Conservation (phyloP, 2,888 invertebrate species). For the Apodemia zela region DNA sequence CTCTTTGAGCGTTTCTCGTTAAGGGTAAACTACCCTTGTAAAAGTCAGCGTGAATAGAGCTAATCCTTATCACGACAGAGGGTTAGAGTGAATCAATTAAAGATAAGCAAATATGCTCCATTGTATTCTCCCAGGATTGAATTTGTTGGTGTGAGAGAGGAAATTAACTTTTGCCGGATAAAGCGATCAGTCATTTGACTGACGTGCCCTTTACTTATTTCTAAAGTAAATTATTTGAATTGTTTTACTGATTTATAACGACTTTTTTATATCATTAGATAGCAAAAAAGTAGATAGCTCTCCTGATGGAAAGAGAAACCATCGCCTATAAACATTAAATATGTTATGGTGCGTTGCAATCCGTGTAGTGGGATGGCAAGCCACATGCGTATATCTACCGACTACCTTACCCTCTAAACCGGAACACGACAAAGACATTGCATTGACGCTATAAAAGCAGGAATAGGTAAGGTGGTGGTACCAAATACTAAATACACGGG, state of each 20-base stretch:
- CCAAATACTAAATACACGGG: no score
- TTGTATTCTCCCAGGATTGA: slow-evolving; percentile 59
- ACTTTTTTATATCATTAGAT: background rate
- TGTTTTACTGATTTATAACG: slow-evolving; percentile 15
- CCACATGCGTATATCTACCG: no score
- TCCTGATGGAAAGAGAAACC: no score
- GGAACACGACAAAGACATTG: no score
- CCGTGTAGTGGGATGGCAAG: no score
- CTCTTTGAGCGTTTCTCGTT: slow-evolving; percentile 57
- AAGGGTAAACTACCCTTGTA: slow-evolving; percentile 74
- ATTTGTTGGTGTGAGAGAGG: slow-evolving; percentile 72
- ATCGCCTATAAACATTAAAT: no score
- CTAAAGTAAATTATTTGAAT: slow-evolving; percentile 11
- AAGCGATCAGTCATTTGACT: slow-evolving; percentile 62
- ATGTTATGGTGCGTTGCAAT: no score
- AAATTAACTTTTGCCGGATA: slow-evolving; percentile 72
- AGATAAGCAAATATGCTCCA: slow-evolving; percentile 78
- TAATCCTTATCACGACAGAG: slow-evolving; percentile 73
- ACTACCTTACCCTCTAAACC: no score
- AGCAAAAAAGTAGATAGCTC: no score
- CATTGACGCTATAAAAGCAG: no score
- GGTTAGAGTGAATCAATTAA: slow-evolving; percentile 79
- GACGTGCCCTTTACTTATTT: slow-evolving; percentile 47
- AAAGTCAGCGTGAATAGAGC: slow-evolving; percentile 78
- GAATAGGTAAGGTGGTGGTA: no score